Percentiles rank a stretch among this genome's conserved stretches.
phyloP scores from a whole-genome alignment of 2,888 invertebrate genomes.

The Zaprionus lineosus region DNA sequence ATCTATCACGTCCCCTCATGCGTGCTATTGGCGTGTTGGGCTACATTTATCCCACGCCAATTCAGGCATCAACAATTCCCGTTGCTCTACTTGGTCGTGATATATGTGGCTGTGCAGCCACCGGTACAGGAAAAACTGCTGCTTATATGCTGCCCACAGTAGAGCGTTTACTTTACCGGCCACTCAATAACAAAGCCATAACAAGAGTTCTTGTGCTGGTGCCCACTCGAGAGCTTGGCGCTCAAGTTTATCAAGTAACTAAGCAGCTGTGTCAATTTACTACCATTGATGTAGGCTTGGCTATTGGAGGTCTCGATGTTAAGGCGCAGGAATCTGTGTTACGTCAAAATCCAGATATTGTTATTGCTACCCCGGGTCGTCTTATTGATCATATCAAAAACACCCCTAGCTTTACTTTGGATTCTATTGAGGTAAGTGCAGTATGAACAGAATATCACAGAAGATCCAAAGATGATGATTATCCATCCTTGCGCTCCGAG shows the following conservation, averaged over 20 bases:
- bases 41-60: slow-evolving; percentile 97
- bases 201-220: slow-evolving; percentile 96
- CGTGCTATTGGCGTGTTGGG: slow-evolving; percentile 95
- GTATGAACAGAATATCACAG: neutral
- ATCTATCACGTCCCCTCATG: slow-evolving; percentile 95
- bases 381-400: slow-evolving; percentile 98
- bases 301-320: slow-evolving; percentile 94
- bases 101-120: slow-evolving; percentile 99
- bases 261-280: slow-evolving; percentile 95
- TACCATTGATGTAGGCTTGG: slow-evolving; percentile 90
- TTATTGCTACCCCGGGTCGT: slow-evolving; percentile 99
- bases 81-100: slow-evolving; percentile 95
- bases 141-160: slow-evolving; percentile 99
- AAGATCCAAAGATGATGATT: slow-evolving; percentile 74
- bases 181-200: slow-evolving; percentile 87
- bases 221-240: slow-evolving; percentile 98
- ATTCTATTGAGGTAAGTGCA: slow-evolving; percentile 91
- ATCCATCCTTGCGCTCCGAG: slow-evolving; percentile 83
- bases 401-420: slow-evolving; percentile 94
- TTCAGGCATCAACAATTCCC: slow-evolving; percentile 97
- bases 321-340: slow-evolving; percentile 91
- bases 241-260: slow-evolving; percentile 98
- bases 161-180: slow-evolving; percentile 94
- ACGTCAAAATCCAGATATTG: slow-evolving; percentile 95
- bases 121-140: slow-evolving; percentile 98